Conservation (phyloP, 2,888 invertebrate genomes). For the Caenorhabditis sp. region DNA sequence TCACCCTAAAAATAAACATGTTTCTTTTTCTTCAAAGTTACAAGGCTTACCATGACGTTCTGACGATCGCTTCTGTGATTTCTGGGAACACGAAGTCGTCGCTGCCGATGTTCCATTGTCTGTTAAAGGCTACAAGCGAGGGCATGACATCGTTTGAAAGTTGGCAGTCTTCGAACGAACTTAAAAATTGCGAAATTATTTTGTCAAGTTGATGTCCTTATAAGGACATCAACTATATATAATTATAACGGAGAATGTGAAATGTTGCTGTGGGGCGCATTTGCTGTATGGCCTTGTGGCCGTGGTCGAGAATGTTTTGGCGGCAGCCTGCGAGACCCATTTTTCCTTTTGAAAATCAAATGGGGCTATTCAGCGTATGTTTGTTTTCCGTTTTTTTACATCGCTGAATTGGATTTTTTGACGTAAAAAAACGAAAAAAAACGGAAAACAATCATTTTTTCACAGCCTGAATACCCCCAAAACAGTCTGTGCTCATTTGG, state of each 20-base stretch:
- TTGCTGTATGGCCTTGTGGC: constrained; percentile 4
- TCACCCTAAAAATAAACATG: constrained; percentile 37
- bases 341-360: constrained; percentile 3
- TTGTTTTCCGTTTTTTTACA: background rate
- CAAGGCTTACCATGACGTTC: constrained; percentile 81
- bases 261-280: background rate
- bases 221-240: no score
- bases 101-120: constrained; percentile 91
- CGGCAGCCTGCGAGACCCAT: constrained; percentile 10
- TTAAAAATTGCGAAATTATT: constrained; percentile 8
- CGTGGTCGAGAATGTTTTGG: constrained; percentile 1
- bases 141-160: constrained; percentile 84
- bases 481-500: no score
- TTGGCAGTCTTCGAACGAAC: no score
- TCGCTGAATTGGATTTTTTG: no score
- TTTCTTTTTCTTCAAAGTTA: constrained; percentile 66
- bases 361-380: background rate
- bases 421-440: no score
- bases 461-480: no score
- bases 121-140: constrained; percentile 88
- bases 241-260: no score
- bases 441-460: no score
- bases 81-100: constrained; percentile 93
- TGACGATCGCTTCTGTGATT: constrained; percentile 80
- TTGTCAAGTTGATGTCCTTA: background rate